phyloP scores from a whole-genome alignment of 2,888 invertebrate species.

The Tipula vernalis region DNA sequence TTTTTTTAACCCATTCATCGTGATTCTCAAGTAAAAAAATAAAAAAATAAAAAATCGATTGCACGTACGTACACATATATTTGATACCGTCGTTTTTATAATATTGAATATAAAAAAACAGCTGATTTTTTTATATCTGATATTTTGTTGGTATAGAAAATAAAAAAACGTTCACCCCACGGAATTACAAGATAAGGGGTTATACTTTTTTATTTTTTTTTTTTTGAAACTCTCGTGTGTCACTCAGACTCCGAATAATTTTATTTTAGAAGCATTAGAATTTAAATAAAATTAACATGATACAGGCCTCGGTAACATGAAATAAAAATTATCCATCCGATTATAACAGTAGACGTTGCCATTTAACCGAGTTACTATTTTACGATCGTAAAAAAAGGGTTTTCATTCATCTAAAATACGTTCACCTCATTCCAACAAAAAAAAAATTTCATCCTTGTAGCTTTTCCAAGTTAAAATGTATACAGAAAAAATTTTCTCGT shows the following conservation, averaged over 20 bases:
- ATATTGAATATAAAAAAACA: not conserved
- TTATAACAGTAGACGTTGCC: not conserved
- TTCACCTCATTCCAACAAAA: not conserved
- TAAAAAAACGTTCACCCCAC: not conserved
- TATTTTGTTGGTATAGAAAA: not conserved
- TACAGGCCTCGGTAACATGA: not conserved
- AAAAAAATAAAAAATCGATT: not conserved
- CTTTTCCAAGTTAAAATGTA: not conserved
- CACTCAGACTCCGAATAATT: not conserved
- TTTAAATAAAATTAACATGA: not conserved
- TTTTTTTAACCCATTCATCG: not conserved
- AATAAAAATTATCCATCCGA: not conserved
- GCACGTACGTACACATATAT: not conserved
- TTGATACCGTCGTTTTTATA: not conserved
- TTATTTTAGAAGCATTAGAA: not conserved
- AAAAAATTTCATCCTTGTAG: not conserved
- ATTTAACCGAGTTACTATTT: not conserved
- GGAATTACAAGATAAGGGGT: not conserved
- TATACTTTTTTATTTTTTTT: not conserved
- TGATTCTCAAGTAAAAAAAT: not conserved
- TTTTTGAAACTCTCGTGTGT: not conserved
- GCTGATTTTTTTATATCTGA: not conserved
- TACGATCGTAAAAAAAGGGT: not conserved
- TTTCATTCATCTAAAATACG: not conserved
- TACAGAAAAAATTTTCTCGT: not conserved